Base-by-base conservation (phyloP, 2,888 invertebrate genomes). In the Scaptomyza cyrtandrae region DNA sequence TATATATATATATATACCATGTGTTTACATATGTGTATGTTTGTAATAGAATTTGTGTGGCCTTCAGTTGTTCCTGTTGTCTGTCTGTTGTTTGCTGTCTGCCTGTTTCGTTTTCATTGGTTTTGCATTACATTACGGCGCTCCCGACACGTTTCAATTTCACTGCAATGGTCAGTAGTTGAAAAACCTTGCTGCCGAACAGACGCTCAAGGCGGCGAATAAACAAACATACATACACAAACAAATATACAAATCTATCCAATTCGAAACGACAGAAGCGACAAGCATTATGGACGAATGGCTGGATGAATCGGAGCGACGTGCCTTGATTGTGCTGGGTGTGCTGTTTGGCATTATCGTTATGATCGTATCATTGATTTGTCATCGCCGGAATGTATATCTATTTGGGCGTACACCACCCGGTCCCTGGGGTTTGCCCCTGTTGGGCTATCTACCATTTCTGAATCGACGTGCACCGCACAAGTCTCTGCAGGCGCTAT, bases 361-460 rank as follows among this genome's bases (percentile, higher is more conserved):
- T 6, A 6, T 60, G 0, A 33, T 70, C 6, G 41, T 85, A 0
- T 52, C 78, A 1, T 48, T 69, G 24, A 67, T 87, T n/a, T 82
- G 88, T 13, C 78, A 78, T n/a, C 65, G 64, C 3, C 82, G 78
- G 6, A 85, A 81, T n/a, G 71, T 35, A 0, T 71, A 66, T 0
- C 39, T 85, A 0, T 52, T 84, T 10, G 88, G 86, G 0, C 69
- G 78, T 9, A 35, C 75, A 3, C 90, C 97, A 0, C 97, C 97
- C 0, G 97, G 97, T 0, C 97, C 97, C 0, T 87, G 90, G 82
- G 95, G 96, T 1, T 71, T 97, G 39, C 97, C 97, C 0, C 86
- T 97, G 16, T 71, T 98, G 4, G 98, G 98, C 1, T 97, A 96
- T 88, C 92, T 98, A 64, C 95, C 96, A 1, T 96, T 95, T 91